Percentiles rank a stretch among this genome's conserved stretches.
These are phyloP conservation scores for Scylla paramamosain DNA, from an alignment of 1,140 invertebrate species.

Conservation along the genomic window DNA sequence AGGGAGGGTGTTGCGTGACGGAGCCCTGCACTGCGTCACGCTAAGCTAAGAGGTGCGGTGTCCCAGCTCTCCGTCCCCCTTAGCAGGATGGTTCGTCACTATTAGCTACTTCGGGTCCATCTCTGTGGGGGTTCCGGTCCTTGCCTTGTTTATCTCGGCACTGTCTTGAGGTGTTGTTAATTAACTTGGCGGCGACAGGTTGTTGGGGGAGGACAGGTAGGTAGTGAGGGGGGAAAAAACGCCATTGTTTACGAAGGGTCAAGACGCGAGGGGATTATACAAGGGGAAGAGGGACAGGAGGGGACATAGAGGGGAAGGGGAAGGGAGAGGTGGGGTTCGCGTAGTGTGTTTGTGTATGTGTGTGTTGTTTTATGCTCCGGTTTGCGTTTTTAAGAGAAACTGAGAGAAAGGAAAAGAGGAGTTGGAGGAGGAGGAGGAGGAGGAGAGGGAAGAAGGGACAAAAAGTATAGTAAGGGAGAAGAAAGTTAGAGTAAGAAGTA, in stretches of 20 bases:
- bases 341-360: not conserved
- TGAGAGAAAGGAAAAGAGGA: too few relatives aligned
- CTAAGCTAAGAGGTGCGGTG: not conserved
- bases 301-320: not conserved
- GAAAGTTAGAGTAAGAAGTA: too few relatives aligned
- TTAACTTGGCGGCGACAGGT: not conserved
- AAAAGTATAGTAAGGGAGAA: not conserved
- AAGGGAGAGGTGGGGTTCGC: not conserved
- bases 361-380: not conserved
- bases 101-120: too few relatives aligned
- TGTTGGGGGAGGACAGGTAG: not conserved
- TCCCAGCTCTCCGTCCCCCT: not conserved
- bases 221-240: constrained; percentile 1
- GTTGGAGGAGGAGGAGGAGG: not conserved
- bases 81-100: too few relatives aligned
- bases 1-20: not conserved
- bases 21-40: too few relatives aligned
- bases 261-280: too few relatives aligned
- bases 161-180: too few relatives aligned
- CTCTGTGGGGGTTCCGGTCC: too few relatives aligned
- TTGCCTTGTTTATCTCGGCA: too few relatives aligned
- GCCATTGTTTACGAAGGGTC: too few relatives aligned
- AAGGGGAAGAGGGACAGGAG: too few relatives aligned
- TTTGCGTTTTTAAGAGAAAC: too few relatives aligned
- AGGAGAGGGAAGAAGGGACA: not conserved